These are phyloP conservation scores for Conistra vaccinii DNA, from an alignment of 2,888 invertebrate genomes.

Conservation along the genomic window DNA sequence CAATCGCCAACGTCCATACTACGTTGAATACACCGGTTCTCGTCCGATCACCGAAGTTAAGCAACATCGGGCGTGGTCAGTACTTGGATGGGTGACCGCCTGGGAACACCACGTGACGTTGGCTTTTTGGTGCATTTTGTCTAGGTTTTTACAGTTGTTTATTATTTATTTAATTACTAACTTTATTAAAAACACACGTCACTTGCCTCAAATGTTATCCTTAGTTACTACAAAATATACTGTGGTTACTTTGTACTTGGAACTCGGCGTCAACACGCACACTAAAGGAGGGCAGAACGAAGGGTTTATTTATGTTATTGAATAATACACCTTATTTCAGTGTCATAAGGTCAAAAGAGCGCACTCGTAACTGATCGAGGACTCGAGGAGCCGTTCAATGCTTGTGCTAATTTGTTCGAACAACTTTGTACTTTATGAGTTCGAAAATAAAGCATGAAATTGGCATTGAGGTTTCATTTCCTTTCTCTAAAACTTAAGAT, in stretches of 20 bases:
- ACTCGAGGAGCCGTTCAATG: not conserved
- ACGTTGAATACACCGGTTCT: conserved; percentile 77
- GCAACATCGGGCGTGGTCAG: conserved; percentile 88
- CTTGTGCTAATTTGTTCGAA: not conserved
- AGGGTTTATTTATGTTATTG: not conserved
- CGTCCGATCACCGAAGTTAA: conserved; percentile 90
- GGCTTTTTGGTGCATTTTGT: conserved; percentile 55
- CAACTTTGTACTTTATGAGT: not conserved
- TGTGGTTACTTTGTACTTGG: not conserved
- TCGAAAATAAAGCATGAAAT: not conserved
- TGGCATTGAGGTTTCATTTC: not conserved
- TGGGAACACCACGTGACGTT: conserved; percentile 84
- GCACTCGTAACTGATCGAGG: not conserved
- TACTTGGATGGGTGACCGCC: conserved; percentile 89
- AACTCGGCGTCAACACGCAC: not conserved
- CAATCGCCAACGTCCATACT: conserved; percentile 4
- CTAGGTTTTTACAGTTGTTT: not conserved
- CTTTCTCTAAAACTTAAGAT: not conserved
- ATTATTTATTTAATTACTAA: not conserved
- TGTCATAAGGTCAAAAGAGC: not conserved
- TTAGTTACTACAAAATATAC: not conserved
- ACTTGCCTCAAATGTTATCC: not conserved
- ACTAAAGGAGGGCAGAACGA: not conserved
- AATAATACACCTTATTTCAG: not conserved
- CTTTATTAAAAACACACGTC: not conserved